phyloP scores from a whole-genome alignment of 1,140 invertebrate genomes.

The Stenopsyche tienmushanensis region DNA sequence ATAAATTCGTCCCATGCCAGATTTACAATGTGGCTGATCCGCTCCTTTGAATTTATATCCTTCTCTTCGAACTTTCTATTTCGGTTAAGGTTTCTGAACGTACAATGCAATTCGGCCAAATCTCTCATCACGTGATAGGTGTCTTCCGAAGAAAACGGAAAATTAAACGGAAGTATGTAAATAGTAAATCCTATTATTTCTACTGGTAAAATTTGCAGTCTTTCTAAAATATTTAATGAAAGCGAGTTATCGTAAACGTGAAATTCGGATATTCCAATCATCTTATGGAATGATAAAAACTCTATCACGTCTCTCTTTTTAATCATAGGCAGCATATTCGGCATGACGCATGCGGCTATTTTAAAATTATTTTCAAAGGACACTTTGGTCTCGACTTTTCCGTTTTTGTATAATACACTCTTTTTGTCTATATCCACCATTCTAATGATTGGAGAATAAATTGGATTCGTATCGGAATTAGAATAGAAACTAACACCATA shows the following conservation, averaged over 20 bases:
- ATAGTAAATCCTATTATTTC: slow-evolving; percentile 56
- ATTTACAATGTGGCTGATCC: slow-evolving; percentile 57
- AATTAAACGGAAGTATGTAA: slow-evolving; percentile 57
- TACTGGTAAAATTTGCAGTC: slow-evolving; percentile 54
- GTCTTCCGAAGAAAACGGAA: slow-evolving; percentile 53
- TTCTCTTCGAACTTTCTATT: slow-evolving; percentile 52
- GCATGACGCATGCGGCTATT: slow-evolving; percentile 57
- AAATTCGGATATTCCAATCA: slow-evolving; percentile 58
- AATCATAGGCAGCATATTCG: slow-evolving; percentile 52
- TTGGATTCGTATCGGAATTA: slow-evolving; percentile 53
- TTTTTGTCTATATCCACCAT: slow-evolving; percentile 45
- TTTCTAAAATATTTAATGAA: slow-evolving; percentile 56
- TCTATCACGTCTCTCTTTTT: slow-evolving; percentile 56
- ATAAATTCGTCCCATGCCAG: slow-evolving; percentile 67
- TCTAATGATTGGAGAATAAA: slow-evolving; percentile 55
- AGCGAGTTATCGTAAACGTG: slow-evolving; percentile 59
- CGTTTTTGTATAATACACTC: not conserved
- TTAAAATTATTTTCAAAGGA: slow-evolving; percentile 55
- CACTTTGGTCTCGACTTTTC: slow-evolving; percentile 33
- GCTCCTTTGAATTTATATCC: slow-evolving; percentile 50
- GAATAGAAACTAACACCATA: slow-evolving; percentile 57
- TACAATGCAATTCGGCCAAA: slow-evolving; percentile 65
- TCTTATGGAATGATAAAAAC: slow-evolving; percentile 59
- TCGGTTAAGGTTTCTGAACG: slow-evolving; percentile 55
- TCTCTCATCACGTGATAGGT: slow-evolving; percentile 52